Percentiles rank a stretch among this genome's conserved stretches.
Conservation (phyloP, 2,113 vertebrate genomes). For the Aegithalos caudatus region DNA sequence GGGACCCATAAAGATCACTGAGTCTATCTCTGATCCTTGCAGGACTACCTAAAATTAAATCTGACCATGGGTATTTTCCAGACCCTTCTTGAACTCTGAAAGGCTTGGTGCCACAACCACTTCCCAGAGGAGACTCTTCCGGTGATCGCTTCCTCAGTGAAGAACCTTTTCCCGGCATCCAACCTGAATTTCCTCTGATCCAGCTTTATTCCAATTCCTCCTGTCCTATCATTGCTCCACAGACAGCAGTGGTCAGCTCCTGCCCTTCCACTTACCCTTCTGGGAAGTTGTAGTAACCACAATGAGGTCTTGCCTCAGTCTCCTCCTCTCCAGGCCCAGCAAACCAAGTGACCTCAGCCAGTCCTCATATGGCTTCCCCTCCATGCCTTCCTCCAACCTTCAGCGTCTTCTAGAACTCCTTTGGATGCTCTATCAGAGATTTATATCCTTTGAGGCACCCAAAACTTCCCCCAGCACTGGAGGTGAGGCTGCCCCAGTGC, state of each 20-base stretch:
- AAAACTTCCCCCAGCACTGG: rapidly evolving
- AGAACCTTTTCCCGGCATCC: not conserved
- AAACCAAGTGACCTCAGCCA: not conserved
- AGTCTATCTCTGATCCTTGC: not conserved
- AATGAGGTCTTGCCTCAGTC: not conserved
- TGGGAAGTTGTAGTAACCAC: not conserved
- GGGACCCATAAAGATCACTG: not conserved
- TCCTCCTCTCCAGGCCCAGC: not conserved
- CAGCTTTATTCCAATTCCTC: not conserved
- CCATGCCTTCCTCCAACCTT: not conserved
- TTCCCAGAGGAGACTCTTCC: not conserved
- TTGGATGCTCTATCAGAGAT: not conserved
- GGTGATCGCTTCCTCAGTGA: not conserved
- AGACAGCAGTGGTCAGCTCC: not conserved
- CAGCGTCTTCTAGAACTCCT: not conserved
- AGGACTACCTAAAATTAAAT: not conserved
- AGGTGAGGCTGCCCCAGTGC: rapidly evolving
- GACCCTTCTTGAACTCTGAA: not conserved
- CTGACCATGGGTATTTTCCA: not conserved
- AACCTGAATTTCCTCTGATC: not conserved
- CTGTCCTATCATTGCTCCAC: not conserved
- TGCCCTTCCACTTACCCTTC: not conserved
- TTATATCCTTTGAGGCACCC: not conserved
- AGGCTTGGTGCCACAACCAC: not conserved
- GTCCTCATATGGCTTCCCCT: not conserved